Conservation (phyloP, 1,140 invertebrate species). For the Chymomyza costata region DNA sequence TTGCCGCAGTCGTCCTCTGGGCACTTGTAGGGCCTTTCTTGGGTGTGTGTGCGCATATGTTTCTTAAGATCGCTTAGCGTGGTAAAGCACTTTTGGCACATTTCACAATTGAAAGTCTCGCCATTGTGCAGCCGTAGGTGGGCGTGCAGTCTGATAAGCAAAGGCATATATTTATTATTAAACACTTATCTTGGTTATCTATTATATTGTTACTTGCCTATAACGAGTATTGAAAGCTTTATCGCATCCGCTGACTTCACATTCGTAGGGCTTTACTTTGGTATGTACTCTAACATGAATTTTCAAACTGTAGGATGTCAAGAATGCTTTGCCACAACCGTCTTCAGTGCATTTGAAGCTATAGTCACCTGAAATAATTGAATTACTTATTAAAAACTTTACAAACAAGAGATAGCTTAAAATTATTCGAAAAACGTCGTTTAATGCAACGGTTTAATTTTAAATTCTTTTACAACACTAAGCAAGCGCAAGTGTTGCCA, state of each 20-base stretch:
- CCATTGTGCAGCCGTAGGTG: constrained; percentile 95
- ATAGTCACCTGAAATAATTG: constrained; percentile 92
- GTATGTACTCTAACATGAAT: constrained; percentile 96
- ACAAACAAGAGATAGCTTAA: too few relatives aligned
- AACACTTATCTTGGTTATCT: constrained; percentile 3
- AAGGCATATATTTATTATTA: constrained; percentile 16
- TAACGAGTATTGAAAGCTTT: constrained; percentile 97
- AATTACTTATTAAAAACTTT: too few relatives aligned
- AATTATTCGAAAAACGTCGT: too few relatives aligned
- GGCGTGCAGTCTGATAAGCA: constrained; percentile 84
- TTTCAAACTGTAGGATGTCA: constrained; percentile 96
- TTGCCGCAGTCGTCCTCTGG: constrained; percentile 89
- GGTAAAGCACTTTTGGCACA: constrained; percentile 94
- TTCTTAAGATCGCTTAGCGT: constrained; percentile 95
- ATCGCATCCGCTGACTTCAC: constrained; percentile 85
- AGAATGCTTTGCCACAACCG: constrained; percentile 93
- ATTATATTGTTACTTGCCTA: constrained; percentile 77
- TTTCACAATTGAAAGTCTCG: constrained; percentile 95
- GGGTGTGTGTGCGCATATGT: constrained; percentile 93
- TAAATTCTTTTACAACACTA: too few relatives aligned
- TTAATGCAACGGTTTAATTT: too few relatives aligned
- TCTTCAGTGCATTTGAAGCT: constrained; percentile 92
- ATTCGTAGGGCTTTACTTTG: constrained; percentile 93
- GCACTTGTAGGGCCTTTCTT: constrained; percentile 93
- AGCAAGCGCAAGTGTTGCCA: too few relatives aligned